Evolutionary conservation across 2,888 invertebrate species (phyloP).

Genomic region (Gastracanthus pulcherrimus): DNA sequence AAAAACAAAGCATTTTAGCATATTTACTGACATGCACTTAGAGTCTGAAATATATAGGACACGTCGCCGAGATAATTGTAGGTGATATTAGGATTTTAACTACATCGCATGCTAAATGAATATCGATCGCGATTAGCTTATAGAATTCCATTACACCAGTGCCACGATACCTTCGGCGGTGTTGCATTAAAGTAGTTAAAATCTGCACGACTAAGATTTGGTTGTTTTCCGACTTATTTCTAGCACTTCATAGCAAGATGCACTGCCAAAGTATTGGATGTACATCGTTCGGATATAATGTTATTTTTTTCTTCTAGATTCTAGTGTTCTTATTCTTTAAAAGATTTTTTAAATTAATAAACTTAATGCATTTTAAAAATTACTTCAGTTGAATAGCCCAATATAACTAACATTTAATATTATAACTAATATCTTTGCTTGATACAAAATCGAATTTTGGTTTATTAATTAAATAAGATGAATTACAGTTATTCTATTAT

Average conservation of each 20-base stretch:
- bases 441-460: no score
- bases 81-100: background rate
- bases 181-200: background rate
- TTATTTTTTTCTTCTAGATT: no score
- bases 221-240: background rate
- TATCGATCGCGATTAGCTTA: background rate
- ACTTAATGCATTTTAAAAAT: no score
- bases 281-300: no score
- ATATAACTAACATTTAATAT: no score
- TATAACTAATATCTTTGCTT: no score
- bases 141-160: background rate
- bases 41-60: background rate
- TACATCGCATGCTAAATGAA: background rate
- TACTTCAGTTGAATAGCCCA: no score
- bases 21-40: conserved; percentile 15
- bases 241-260: no score
- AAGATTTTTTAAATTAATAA: no score
- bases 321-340: no score
- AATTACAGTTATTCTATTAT: no score
- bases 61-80: background rate
- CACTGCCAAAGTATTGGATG: background rate
- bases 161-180: background rate
- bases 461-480: no score
- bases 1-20: conserved; percentile 19
- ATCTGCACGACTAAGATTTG: background rate